Conservation (phyloP, 2,113 vertebrate species). For the Phalacrocorax pelagicus region DNA sequence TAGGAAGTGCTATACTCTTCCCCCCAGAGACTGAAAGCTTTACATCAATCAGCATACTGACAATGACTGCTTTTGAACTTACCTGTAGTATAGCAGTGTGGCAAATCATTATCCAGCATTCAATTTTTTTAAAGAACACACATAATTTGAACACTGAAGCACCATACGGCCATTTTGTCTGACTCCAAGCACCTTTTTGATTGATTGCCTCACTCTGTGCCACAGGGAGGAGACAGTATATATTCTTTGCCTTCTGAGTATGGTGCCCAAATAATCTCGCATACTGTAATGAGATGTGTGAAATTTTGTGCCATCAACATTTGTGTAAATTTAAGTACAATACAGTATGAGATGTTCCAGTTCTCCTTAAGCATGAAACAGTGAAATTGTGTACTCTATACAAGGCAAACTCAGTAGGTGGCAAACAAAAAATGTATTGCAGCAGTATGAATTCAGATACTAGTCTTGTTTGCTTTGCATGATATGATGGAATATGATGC, state of each 20-base stretch:
- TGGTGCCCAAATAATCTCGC: not conserved
- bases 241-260: not conserved
- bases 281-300: not conserved
- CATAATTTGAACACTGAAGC: conserved; percentile 53
- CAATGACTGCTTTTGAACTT: conserved; percentile 71
- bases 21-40: conserved; percentile 67
- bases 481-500: not conserved
- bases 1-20: conserved; percentile 70
- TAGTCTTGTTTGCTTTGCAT: not conserved
- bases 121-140: conserved; percentile 55
- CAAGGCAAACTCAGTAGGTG: not conserved
- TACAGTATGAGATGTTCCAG: not conserved
- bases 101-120: conserved; percentile 69
- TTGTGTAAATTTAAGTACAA: not conserved
- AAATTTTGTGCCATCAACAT: not conserved
- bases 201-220: not conserved
- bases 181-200: conserved; percentile 47
- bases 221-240: not conserved
- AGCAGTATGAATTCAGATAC: not conserved
- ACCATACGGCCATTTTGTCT: conserved; percentile 47
- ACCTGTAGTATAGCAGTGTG: conserved; percentile 55
- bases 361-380: not conserved
- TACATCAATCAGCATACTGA: conserved; percentile 73
- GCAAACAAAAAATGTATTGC: not conserved
- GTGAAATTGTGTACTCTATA: not conserved